Conservation (phyloP, 2,888 invertebrate genomes). For the Noctua fimbriata region DNA sequence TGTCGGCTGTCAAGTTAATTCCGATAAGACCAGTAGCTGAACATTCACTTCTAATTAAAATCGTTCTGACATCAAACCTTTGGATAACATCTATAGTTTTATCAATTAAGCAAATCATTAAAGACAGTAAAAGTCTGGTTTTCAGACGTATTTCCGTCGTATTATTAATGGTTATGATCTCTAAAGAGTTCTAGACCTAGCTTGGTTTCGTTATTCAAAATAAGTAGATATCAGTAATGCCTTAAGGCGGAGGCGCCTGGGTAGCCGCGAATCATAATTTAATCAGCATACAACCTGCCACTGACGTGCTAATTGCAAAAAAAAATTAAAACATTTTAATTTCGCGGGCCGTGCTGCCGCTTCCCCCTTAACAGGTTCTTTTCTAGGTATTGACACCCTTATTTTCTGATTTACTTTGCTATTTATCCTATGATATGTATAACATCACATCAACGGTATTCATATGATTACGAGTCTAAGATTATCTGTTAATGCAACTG, state of each 20-base stretch:
- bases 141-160: background rate
- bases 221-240: background rate
- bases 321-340: too few relatives aligned
- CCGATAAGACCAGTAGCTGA: conserved; percentile 47
- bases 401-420: too few relatives aligned
- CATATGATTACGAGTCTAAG: conserved; percentile 18
- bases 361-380: too few relatives aligned
- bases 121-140: conserved; percentile 11
- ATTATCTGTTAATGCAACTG: conserved; percentile 30
- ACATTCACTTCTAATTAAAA: conserved; percentile 52
- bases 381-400: too few relatives aligned
- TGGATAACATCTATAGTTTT: conserved; percentile 43
- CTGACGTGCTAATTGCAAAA: too few relatives aligned
- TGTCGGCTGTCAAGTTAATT: conserved; percentile 39
- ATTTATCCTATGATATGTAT: background rate
- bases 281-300: too few relatives aligned
- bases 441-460: conserved; percentile 5
- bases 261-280: too few relatives aligned
- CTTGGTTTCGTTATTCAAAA: conserved; percentile 5
- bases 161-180: background rate
- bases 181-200: background rate
- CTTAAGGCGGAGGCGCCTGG: background rate
- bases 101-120: conserved; percentile 39
- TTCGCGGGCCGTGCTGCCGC: too few relatives aligned
- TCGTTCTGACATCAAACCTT: conserved; percentile 36